Conservation (phyloP, 2,797 vertebrate species). For the Alectoris magna region DNA sequence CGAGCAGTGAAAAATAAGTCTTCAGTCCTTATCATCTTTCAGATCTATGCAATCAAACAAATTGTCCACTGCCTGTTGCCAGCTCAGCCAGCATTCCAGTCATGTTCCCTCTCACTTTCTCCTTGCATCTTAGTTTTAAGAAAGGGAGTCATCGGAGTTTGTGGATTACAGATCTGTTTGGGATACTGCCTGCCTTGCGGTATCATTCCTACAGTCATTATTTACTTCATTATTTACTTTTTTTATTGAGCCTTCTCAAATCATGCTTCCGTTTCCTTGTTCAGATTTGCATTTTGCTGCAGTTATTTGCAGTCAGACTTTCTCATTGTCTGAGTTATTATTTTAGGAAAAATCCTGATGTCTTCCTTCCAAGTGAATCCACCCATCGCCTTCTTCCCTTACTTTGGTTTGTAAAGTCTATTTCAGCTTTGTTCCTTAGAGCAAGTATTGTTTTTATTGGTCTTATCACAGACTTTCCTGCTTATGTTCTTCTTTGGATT, state of each 20-base stretch:
- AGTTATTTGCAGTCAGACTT: not conserved
- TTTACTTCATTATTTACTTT: not conserved
- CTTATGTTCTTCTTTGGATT: not conserved
- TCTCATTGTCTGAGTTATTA: not conserved
- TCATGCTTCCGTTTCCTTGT: not conserved
- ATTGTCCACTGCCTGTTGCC: not conserved
- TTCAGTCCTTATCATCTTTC: not conserved
- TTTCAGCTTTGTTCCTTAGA: not conserved
- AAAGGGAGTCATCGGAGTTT: constrained; percentile 45
- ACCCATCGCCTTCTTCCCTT: not conserved
- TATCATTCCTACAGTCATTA: not conserved
- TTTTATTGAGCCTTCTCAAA: not conserved
- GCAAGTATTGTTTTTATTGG: not conserved
- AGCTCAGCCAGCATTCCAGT: constrained; percentile 1
- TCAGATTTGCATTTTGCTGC: not conserved
- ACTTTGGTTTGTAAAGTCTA: not conserved
- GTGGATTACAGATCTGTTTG: not conserved
- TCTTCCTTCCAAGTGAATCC: not conserved
- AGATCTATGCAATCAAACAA: constrained; percentile 7
- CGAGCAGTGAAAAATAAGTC: not conserved
- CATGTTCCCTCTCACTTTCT: not conserved
- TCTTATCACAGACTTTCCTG: not conserved
- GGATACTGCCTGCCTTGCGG: constrained; percentile 1
- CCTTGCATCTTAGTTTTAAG: not conserved
- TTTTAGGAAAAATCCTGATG: not conserved